Evolutionary conservation across 2,888 invertebrate genomes (phyloP).

Genomic region (Parnassius apollo): DNA sequence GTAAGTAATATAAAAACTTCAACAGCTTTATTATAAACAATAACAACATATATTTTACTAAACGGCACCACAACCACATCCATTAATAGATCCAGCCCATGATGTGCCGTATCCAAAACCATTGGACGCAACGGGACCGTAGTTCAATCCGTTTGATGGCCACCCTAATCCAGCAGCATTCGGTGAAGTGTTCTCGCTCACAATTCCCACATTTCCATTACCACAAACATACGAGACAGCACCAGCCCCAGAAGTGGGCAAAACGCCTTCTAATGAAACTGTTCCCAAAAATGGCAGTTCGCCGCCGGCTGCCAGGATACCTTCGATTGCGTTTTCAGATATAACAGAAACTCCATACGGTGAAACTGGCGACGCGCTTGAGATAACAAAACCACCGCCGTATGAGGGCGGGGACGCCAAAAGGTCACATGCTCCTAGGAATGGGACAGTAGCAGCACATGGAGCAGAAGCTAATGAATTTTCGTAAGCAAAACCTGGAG

Average conservation of each 20-base stretch:
- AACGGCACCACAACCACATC: slow-evolving; percentile 22
- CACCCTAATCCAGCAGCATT: slow-evolving; percentile 17
- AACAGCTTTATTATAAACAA: too few relatives aligned
- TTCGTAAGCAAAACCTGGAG: too few relatives aligned
- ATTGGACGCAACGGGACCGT: slow-evolving; percentile 17
- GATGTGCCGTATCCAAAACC: slow-evolving; percentile 16
- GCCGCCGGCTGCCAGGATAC: slow-evolving; percentile 35
- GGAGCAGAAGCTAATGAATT: too few relatives aligned
- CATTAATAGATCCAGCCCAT: slow-evolving; percentile 16
- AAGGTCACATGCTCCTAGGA: too few relatives aligned
- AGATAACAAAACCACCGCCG: slow-evolving; percentile 36
- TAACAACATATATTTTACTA: not conserved
- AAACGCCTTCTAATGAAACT: slow-evolving; percentile 35
- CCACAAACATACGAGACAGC: slow-evolving; percentile 38
- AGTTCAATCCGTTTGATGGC: too few relatives aligned
- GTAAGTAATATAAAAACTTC: too few relatives aligned
- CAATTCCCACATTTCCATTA: slow-evolving; percentile 32
- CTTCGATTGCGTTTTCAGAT: slow-evolving; percentile 43
- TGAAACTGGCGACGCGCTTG: slow-evolving; percentile 38
- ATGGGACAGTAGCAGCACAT: too few relatives aligned
- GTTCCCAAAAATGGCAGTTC: slow-evolving; percentile 38
- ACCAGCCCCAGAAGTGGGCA: slow-evolving; percentile 39
- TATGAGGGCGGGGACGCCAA: slow-evolving; percentile 18
- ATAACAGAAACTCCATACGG: slow-evolving; percentile 34
- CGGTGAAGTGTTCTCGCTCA: slow-evolving; percentile 30